Evolutionary conservation across 2,888 invertebrate species (phyloP).

Genomic region (Drosophila ustulata): DNA sequence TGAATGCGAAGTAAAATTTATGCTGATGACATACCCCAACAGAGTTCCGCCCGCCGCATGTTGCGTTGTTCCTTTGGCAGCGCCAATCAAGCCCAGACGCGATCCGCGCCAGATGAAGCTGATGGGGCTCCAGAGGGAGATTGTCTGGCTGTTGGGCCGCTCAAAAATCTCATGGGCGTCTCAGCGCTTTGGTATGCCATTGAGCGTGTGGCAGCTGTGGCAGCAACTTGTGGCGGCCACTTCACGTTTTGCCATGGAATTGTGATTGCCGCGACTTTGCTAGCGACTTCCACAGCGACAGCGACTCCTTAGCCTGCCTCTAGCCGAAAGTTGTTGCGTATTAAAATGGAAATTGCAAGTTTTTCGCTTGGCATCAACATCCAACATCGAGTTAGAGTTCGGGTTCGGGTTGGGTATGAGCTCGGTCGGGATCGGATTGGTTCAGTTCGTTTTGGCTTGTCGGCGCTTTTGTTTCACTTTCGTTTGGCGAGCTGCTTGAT

Average conservation of each 20-base stretch:
- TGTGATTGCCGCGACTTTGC: conserved; percentile 24
- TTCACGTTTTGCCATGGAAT: conserved; percentile 41
- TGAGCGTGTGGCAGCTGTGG: conserved; percentile 40
- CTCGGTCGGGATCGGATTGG: conserved; percentile 13
- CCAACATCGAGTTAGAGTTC: conserved; percentile 7
- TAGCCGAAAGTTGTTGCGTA: conserved; percentile 79
- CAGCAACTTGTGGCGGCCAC: conserved; percentile 16
- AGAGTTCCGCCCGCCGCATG: conserved; percentile 27
- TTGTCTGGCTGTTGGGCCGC: conserved; percentile 29
- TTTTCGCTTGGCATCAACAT: conserved; percentile 50
- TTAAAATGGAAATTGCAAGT: conserved; percentile 80
- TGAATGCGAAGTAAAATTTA: conserved; percentile 78
- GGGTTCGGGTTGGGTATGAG: conserved; percentile 9
- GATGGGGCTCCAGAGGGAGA: conserved; percentile 6
- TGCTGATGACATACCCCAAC: conserved; percentile 73
- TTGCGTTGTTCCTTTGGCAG: conserved; percentile 29
- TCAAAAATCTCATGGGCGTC: conserved; percentile 56
- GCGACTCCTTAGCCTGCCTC: conserved; percentile 47
- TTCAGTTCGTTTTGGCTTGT: conserved; percentile 23
- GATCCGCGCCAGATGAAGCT: conserved; percentile 46
- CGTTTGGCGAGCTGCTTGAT: conserved; percentile 70
- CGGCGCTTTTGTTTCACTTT: conserved; percentile 79
- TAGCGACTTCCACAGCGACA: background rate
- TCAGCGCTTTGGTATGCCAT: conserved; percentile 60
- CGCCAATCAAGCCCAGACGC: conserved; percentile 53